Evolutionary conservation across 2,113 vertebrate genomes (phyloP).

Genomic region (Sinocyclocheilus rhinocerous): DNA sequence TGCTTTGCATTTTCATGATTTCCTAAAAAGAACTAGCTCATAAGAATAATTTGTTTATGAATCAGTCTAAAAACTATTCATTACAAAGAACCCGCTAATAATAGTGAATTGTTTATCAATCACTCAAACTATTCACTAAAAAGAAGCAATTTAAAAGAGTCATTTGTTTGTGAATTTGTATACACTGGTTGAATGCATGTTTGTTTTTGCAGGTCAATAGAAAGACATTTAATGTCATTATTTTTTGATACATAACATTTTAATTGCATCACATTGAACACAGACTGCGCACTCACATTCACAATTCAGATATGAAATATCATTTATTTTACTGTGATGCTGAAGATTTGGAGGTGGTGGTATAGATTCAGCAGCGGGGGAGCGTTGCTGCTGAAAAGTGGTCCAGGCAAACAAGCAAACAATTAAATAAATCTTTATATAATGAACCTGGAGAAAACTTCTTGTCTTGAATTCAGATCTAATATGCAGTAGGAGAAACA

Average conservation of each 20-base stretch:
- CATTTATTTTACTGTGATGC: neutral
- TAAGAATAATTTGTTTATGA: too few relatives aligned
- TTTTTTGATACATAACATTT: neutral
- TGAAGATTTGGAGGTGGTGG: neutral
- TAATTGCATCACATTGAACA: neutral
- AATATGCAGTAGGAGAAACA: neutral
- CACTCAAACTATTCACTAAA: too few relatives aligned
- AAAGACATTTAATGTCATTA: neutral
- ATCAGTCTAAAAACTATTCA: too few relatives aligned
- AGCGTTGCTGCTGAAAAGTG: neutral
- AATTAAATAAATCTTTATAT: slow-evolving; percentile 5
- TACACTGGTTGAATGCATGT: neutral
- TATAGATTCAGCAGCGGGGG: neutral
- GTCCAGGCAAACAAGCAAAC: neutral
- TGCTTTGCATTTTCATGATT: too few relatives aligned
- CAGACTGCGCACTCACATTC: neutral
- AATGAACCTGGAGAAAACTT: neutral
- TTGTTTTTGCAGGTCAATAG: neutral
- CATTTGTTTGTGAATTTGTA: neutral
- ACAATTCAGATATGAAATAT: neutral
- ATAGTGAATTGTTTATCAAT: too few relatives aligned
- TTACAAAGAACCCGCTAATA: too few relatives aligned
- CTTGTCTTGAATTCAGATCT: neutral
- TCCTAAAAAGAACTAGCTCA: too few relatives aligned
- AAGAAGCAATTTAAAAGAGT: too few relatives aligned